Percentiles rank a stretch among this genome's conserved stretches.
phyloP scores from a whole-genome alignment of 2,797 vertebrate genomes.

The Salarias fasciatus region DNA sequence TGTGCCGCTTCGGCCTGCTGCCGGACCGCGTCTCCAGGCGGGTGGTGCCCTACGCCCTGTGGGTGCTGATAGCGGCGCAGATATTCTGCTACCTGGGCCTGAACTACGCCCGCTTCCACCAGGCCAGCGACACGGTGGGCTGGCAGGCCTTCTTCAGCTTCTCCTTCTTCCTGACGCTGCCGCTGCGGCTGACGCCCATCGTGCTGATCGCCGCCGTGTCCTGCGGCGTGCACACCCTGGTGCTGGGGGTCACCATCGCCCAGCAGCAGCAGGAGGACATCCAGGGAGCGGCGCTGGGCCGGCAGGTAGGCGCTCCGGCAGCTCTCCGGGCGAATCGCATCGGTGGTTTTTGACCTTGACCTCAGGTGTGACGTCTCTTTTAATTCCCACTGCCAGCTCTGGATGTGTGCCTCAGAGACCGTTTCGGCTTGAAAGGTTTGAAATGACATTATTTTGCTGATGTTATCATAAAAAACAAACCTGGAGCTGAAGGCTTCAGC shows the following conservation, averaged over 20 bases:
- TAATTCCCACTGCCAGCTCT: too few relatives aligned
- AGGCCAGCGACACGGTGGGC: constrained; percentile 92
- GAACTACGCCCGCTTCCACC: constrained; percentile 87
- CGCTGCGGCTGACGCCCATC: constrained; percentile 90
- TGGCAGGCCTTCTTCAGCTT: constrained; percentile 98
- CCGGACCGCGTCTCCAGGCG: constrained; percentile 85
- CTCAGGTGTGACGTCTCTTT: too few relatives aligned
- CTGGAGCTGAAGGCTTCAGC: too few relatives aligned
- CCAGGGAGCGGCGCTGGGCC: constrained; percentile 80
- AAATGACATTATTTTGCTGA: too few relatives aligned
- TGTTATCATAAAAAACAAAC: too few relatives aligned
- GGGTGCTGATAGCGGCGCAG: constrained; percentile 91
- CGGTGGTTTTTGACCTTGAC: too few relatives aligned
- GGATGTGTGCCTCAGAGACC: too few relatives aligned
- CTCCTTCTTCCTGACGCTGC: constrained; percentile 93
- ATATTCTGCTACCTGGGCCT: constrained; percentile 91
- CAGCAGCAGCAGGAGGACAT: constrained; percentile 86
- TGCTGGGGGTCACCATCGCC: constrained; percentile 90
- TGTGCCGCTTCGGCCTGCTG: constrained; percentile 87
- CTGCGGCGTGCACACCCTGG: constrained; percentile 90
- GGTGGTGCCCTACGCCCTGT: constrained; percentile 89
- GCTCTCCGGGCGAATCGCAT: too few relatives aligned
- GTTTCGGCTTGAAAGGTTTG: too few relatives aligned
- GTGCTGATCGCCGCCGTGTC: constrained; percentile 88
- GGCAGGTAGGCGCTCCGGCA: constrained; percentile 90